Base-by-base conservation (phyloP, 2,113 vertebrate genomes). In the Aythya baeri region DNA sequence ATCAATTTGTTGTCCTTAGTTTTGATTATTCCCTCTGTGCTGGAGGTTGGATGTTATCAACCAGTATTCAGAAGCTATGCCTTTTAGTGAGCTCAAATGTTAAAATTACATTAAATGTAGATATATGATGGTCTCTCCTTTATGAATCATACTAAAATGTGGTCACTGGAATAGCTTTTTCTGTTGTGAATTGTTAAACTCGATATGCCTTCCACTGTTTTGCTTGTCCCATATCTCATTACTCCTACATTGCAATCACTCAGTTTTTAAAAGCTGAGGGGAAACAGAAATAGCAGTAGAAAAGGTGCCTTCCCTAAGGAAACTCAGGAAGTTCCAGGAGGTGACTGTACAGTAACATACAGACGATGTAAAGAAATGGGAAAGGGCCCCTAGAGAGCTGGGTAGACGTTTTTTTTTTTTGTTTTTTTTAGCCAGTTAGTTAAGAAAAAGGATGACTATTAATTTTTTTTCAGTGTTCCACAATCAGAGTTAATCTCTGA, bases 281-380 rank as follows among this genome's bases (percentile, higher is more conserved):
- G 36, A 84, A 41, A 34, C 6, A 13, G 21, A 13, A 83, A 15
- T 16, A 80, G 58, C n/a, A 74, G 3, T 44, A n/a, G 68, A 27
- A 67, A 57, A 54, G 17, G 11, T 52, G 31, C 4, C 17, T 32
- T 3, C 46, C 46, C 20, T 21, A 49, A 70, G 70, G 29, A 38
- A 66, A 20, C 17, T 13, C 15, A 13, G 34, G 46, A 9, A 9
- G 25, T 41, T 29, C 61, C 36, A 54, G 36, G 32, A 43, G 16
- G 12, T 80, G n/a, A 5, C 62, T 49, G 27, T 13, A 9, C 2
- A 6, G 9, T 36, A 57, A 49, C 17, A 7, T n/a, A 3, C 0
- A 2, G 21, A 5, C 36, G 11, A 4, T 27, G 34, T 10, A 31
- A 67, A 31, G 23, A 31, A 26, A 31, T 10, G 31, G 50, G 31